Conservation (phyloP, 2,797 vertebrate genomes). For the Peromyscus nudipes region DNA sequence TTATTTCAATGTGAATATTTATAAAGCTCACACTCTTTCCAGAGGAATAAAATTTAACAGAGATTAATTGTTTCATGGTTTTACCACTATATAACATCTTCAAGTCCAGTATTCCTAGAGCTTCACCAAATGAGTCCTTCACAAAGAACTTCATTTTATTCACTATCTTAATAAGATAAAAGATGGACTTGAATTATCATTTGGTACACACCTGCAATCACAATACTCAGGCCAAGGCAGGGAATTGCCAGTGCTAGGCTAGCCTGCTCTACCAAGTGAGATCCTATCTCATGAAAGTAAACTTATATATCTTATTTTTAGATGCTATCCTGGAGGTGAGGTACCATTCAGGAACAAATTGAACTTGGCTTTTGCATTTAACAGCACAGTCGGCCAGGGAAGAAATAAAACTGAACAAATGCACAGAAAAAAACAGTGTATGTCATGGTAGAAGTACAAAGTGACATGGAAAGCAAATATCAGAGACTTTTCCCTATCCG, state of each 20-base stretch:
- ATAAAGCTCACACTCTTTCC: slow-evolving; percentile 61
- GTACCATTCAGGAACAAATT: neutral
- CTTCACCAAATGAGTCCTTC: neutral
- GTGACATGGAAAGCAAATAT: neutral
- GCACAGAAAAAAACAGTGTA: neutral
- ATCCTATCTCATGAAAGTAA: neutral
- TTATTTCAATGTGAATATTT: slow-evolving; percentile 70
- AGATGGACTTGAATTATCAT: neutral
- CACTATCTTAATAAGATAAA: neutral
- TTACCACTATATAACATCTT: neutral
- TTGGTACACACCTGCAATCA: neutral
- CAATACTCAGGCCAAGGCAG: neutral
- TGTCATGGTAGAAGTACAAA: neutral
- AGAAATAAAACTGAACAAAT: slow-evolving; percentile 32
- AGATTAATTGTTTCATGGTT: slow-evolving; percentile 22
- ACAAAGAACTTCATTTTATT: neutral
- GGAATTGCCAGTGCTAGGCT: neutral
- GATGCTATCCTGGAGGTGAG: neutral
- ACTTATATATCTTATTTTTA: slow-evolving; percentile 11
- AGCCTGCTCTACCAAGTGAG: neutral
- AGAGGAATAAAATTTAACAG: slow-evolving; percentile 48
- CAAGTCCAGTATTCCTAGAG: neutral
- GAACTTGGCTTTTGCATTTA: neutral
- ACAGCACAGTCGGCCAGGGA: neutral
- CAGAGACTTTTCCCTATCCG: neutral